Evolutionary conservation across 2,888 invertebrate species (phyloP).

Genomic region (Eupeodes luniger): DNA sequence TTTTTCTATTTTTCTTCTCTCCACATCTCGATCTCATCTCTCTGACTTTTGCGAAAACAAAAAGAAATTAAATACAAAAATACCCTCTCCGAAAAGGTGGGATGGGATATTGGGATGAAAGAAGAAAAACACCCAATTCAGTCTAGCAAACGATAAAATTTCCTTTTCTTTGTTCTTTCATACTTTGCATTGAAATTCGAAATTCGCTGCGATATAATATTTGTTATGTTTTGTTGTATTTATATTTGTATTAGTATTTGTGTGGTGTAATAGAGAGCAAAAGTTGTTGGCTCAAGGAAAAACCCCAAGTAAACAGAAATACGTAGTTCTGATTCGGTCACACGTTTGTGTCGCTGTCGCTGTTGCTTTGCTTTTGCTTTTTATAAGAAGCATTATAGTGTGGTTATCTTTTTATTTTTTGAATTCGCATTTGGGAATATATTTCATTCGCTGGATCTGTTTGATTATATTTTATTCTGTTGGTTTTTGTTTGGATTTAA

Average conservation of each 20-base stretch:
- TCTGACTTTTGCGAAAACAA: conserved; percentile 41
- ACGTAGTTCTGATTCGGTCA: conserved; percentile 55
- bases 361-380: conserved; percentile 23
- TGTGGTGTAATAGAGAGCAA: conserved; percentile 30
- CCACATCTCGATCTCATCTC: conserved; percentile 18
- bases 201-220: conserved; percentile 39
- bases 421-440: conserved; percentile 37
- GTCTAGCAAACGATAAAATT: conserved; percentile 70
- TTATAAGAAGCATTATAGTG: conserved; percentile 4
- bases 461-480: conserved; percentile 43
- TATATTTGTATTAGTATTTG: conserved; percentile 9
- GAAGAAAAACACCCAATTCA: conserved; percentile 54
- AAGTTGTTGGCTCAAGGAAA: conserved; percentile 66
- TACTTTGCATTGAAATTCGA: conserved; percentile 60
- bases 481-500: conserved; percentile 8
- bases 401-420: conserved; percentile 38
- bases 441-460: conserved; percentile 59
- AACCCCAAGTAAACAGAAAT: conserved; percentile 72
- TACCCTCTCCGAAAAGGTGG: conserved; percentile 28
- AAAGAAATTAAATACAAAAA: conserved; percentile 19
- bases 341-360: conserved; percentile 43
- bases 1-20: conserved; percentile 24
- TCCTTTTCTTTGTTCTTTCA: conserved; percentile 74
- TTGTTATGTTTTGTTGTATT: not conserved
- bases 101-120: conserved; percentile 9